Evolutionary conservation across 1,140 invertebrate genomes (phyloP).

Genomic region (Drosophila eugracilis): DNA sequence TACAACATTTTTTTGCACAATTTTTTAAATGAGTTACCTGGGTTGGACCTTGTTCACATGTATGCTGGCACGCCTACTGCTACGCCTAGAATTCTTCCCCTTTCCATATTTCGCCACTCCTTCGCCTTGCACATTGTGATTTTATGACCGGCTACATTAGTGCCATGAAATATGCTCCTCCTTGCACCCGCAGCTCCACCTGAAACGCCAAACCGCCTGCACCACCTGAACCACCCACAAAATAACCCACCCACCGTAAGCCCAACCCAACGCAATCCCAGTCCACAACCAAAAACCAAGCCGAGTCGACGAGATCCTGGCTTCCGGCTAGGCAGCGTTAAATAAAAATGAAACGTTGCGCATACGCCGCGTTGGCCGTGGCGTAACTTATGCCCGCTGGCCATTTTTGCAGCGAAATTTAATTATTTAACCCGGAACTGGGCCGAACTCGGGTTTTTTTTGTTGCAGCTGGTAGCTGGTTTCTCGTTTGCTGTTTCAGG

Average conservation of each 20-base stretch:
- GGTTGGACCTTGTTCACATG: constrained; percentile 69
- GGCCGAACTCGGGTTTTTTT: constrained; percentile 49
- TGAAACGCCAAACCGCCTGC: constrained; percentile 4
- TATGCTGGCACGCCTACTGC: constrained; percentile 66
- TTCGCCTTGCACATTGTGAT: constrained; percentile 68
- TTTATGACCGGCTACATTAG: constrained; percentile 83
- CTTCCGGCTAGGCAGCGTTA: constrained; percentile 78
- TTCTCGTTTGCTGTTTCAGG: constrained; percentile 52
- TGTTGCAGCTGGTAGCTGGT: constrained; percentile 28
- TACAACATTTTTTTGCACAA: constrained; percentile 6
- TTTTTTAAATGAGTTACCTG: constrained; percentile 50
- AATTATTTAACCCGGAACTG: constrained; percentile 83
- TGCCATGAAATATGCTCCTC: constrained; percentile 76
- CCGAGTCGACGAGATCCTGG: constrained; percentile 60
- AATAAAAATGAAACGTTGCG: constrained; percentile 81
- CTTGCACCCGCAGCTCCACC: constrained; percentile 46
- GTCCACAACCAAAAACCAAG: constrained; percentile 21
- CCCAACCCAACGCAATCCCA: constrained; percentile 6
- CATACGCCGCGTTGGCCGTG: constrained; percentile 70
- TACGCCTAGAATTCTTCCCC: constrained; percentile 10
- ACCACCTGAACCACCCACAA: constrained; percentile 2
- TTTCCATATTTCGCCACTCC: constrained; percentile 4
- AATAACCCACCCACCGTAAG: background rate
- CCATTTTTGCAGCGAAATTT: constrained; percentile 79
- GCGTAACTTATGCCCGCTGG: constrained; percentile 78